A percentile compares a stretch with the other conserved stretches of the same genome.
Conservation (phyloP, 2,797 vertebrate genomes). For the Enoplosus armatus region DNA sequence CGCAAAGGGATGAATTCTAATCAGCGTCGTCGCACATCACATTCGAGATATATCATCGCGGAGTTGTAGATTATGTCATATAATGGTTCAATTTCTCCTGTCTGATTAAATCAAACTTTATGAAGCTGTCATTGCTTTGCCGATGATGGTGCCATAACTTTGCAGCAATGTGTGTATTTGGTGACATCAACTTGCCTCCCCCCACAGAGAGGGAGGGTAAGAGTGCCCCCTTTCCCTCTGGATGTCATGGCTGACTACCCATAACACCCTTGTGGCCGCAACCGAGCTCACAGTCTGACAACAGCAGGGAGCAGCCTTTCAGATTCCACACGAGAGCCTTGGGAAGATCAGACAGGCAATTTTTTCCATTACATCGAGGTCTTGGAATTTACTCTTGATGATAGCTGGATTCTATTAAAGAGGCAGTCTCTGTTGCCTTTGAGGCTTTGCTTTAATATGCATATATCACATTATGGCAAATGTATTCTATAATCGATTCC, state of each 20-base stretch:
- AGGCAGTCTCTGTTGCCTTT: slow-evolving; percentile 61
- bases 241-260: slow-evolving; percentile 39
- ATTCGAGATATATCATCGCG: slow-evolving; percentile 77
- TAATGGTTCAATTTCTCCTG: slow-evolving; percentile 81
- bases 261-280: slow-evolving; percentile 44
- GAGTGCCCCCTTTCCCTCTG: not conserved
- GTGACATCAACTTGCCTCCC: slow-evolving; percentile 67
- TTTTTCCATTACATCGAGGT: slow-evolving; percentile 79
- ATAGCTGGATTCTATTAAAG: slow-evolving; percentile 79
- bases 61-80: slow-evolving; percentile 81
- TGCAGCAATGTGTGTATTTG: slow-evolving; percentile 72
- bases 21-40: slow-evolving; percentile 71
- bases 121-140: slow-evolving; percentile 82
- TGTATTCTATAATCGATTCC: slow-evolving; percentile 71
- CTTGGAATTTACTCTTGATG: slow-evolving; percentile 76
- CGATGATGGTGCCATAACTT: slow-evolving; percentile 80
- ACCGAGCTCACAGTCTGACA: slow-evolving; percentile 35
- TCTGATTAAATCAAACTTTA: slow-evolving; percentile 86
- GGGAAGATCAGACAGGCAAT: slow-evolving; percentile 56
- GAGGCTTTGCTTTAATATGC: slow-evolving; percentile 76
- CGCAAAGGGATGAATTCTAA: slow-evolving; percentile 77
- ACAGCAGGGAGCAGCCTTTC: slow-evolving; percentile 35
- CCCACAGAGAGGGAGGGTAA: slow-evolving; percentile 13
- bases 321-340: slow-evolving; percentile 49
- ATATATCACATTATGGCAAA: slow-evolving; percentile 76